Conservation (phyloP, 2,797 vertebrate genomes). For the Eremophila alpestris region DNA sequence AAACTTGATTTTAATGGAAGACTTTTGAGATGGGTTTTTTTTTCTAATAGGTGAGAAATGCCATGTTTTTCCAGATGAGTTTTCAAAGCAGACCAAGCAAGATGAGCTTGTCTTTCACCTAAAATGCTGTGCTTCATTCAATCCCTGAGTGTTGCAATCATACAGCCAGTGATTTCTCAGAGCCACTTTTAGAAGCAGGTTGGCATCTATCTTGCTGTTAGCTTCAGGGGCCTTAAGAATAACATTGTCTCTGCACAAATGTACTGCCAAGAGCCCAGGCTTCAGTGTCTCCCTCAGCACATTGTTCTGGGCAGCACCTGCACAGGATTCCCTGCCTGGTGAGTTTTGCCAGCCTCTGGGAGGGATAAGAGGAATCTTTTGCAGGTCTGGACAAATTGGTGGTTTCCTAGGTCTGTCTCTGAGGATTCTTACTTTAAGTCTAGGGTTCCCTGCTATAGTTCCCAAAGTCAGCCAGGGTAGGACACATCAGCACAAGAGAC, state of each 20-base stretch:
- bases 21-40: not conserved
- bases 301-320: not conserved
- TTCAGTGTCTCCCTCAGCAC: not conserved
- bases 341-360: not conserved
- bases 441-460: not conserved
- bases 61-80: not conserved
- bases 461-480: not conserved
- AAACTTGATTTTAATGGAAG: not conserved
- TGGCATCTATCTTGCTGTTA: not conserved
- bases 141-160: not conserved
- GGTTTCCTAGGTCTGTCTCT: not conserved
- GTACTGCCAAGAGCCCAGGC: not conserved
- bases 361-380: not conserved
- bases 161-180: not conserved
- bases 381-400: not conserved
- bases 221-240: not conserved
- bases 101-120: conserved; percentile 7
- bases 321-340: not conserved
- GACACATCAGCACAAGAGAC: rapidly evolving
- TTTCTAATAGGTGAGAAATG: not conserved
- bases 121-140: not conserved
- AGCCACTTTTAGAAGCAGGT: not conserved
- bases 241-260: not conserved
- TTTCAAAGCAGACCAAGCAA: not conserved
- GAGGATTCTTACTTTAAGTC: not conserved